Percentiles rank a stretch among this genome's conserved stretches.
Conservation (phyloP, 2,113 vertebrate species). For the Ahaetulla prasina region DNA sequence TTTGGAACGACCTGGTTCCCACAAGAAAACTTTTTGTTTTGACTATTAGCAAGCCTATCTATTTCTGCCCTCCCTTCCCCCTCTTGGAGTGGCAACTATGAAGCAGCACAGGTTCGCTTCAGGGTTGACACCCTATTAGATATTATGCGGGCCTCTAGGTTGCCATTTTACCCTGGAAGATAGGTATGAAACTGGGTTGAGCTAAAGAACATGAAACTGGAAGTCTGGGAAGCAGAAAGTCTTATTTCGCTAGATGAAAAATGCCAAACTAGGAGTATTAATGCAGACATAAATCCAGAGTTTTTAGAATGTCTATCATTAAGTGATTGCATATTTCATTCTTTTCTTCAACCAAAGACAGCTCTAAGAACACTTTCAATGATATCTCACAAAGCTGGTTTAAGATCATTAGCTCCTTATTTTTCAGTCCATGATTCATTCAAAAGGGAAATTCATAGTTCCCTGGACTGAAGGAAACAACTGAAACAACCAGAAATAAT, state of each 20-base stretch:
- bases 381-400: neutral
- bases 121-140: no score
- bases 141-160: neutral
- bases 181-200: neutral
- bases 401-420: neutral
- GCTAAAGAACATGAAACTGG: neutral
- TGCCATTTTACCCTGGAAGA: neutral
- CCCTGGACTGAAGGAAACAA: slow-evolving; percentile 43
- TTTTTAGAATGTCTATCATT: neutral
- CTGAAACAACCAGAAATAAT: slow-evolving; percentile 23
- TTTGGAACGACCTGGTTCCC: no score
- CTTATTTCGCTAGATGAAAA: neutral
- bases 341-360: neutral
- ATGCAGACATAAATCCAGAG: neutral
- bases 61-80: no score
- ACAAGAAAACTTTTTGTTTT: no score
- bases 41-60: no score
- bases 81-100: no score
- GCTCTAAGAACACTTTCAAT: neutral
- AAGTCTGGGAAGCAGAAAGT: neutral
- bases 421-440: neutral
- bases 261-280: neutral
- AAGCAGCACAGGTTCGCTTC: no score
- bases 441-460: neutral
- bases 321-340: neutral